Conservation (phyloP, 2,888 invertebrate species). For the Gandaritis pyraliata region DNA sequence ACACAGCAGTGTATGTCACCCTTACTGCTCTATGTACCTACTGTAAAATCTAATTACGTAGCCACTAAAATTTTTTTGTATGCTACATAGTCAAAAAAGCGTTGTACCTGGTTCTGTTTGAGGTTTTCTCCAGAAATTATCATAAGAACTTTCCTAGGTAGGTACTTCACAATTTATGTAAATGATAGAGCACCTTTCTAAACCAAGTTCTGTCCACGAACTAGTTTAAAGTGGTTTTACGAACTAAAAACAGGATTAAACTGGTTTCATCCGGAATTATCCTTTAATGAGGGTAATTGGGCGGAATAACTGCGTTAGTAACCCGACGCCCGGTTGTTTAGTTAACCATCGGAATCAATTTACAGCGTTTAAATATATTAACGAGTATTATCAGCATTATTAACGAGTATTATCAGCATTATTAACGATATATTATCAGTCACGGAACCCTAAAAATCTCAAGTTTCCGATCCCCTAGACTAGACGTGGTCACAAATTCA, state of each 20-base stretch:
- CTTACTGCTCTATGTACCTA: constrained; percentile 8
- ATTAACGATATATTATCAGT: too few species aligned
- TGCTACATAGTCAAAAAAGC: background rate
- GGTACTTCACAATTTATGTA: background rate
- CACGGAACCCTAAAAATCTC: constrained; percentile 42
- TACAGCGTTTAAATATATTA: constrained; percentile 58
- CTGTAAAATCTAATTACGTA: constrained; percentile 18
- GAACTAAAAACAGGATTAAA: constrained; percentile 51
- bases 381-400: constrained; percentile 49
- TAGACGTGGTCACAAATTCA: background rate
- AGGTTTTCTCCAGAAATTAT: too few species aligned
- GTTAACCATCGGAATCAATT: constrained; percentile 57
- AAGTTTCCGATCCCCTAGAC: constrained; percentile 28
- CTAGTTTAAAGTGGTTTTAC: constrained; percentile 17
- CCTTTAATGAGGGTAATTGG: constrained; percentile 74
- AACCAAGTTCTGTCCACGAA: constrained; percentile 6
- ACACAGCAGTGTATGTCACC: constrained; percentile 18
- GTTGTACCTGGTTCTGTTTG: too few species aligned
- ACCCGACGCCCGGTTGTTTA: constrained; percentile 53
- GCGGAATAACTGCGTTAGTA: constrained; percentile 72
- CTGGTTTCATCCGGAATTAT: constrained; percentile 59
- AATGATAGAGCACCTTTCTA: constrained; percentile 6
- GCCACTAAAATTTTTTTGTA: constrained; percentile 1
- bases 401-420: constrained; percentile 49
- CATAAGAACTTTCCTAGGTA: too few species aligned